phyloP scores from a whole-genome alignment of 2,797 vertebrate species.

The Ambastaia sidthimunki region DNA sequence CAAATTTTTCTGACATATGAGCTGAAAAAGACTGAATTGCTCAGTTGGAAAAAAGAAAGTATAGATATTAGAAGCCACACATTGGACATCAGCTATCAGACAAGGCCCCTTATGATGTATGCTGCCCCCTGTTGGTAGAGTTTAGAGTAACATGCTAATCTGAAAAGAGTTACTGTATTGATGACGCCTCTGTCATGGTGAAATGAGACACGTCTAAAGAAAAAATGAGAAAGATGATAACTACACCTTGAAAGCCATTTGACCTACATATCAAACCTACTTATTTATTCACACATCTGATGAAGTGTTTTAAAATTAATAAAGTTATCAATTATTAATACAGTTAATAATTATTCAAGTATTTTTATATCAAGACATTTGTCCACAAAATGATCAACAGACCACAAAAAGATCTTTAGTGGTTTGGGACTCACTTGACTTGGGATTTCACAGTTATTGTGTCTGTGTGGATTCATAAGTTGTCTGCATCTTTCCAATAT shows the following conservation, averaged over 20 bases:
- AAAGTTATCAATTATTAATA: too few species aligned
- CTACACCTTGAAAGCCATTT: too few species aligned
- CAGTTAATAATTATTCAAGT: too few species aligned
- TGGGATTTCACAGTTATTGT: background rate
- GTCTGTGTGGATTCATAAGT: background rate
- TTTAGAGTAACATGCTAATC: background rate
- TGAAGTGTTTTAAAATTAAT: too few species aligned
- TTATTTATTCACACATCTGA: too few species aligned
- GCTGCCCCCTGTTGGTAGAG: conserved; percentile 12
- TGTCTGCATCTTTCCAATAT: conserved; percentile 16
- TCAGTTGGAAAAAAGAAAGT: background rate
- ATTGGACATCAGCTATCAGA: background rate
- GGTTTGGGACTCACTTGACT: background rate
- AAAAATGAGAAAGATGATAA: too few species aligned
- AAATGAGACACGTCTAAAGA: too few species aligned
- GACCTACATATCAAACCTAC: too few species aligned
- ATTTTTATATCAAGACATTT: too few species aligned
- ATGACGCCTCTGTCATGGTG: too few species aligned
- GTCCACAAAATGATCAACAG: too few species aligned
- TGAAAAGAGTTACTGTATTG: background rate
- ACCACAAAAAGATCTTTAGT: too few species aligned
- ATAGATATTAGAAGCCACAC: background rate
- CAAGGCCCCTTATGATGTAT: background rate
- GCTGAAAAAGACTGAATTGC: background rate
- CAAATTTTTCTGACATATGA: background rate